phyloP scores from a whole-genome alignment of 2,113 vertebrate genomes.

The Dasyornis broadbenti region DNA sequence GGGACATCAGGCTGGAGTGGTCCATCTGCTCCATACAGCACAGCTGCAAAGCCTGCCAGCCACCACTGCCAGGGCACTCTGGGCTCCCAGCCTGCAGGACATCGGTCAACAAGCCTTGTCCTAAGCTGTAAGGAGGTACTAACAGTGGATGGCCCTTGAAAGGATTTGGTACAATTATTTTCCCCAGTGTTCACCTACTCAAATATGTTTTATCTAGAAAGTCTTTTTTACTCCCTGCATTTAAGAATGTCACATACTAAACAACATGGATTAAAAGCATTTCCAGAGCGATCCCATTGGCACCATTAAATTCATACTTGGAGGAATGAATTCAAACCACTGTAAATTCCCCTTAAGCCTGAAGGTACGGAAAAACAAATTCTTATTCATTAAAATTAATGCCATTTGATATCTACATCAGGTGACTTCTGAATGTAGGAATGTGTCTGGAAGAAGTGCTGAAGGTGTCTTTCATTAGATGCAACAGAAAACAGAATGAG shows the following conservation, averaged over 20 bases:
- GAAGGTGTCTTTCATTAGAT: background rate
- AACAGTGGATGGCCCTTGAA: background rate
- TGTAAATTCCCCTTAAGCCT: background rate
- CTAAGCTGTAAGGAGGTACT: background rate
- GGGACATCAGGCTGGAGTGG: background rate
- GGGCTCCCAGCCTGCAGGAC: background rate
- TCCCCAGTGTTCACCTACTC: background rate
- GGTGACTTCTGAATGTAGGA: background rate
- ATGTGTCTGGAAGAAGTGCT: background rate
- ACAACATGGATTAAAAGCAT: background rate
- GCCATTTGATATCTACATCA: background rate
- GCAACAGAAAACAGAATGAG: background rate
- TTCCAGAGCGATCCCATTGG: background rate
- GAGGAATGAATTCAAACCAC: background rate
- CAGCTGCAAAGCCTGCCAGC: background rate
- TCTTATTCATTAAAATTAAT: slow-evolving; percentile 16
- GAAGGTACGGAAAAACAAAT: background rate
- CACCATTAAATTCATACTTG: background rate
- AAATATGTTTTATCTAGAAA: background rate
- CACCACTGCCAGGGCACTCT: background rate
- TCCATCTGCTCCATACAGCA: background rate
- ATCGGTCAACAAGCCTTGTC: background rate
- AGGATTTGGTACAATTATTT: background rate
- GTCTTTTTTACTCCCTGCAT: background rate
- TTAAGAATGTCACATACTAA: background rate